Evolutionary conservation across 2,888 invertebrate species (phyloP).

Genomic region (Aproaerema taeniolella): DNA sequence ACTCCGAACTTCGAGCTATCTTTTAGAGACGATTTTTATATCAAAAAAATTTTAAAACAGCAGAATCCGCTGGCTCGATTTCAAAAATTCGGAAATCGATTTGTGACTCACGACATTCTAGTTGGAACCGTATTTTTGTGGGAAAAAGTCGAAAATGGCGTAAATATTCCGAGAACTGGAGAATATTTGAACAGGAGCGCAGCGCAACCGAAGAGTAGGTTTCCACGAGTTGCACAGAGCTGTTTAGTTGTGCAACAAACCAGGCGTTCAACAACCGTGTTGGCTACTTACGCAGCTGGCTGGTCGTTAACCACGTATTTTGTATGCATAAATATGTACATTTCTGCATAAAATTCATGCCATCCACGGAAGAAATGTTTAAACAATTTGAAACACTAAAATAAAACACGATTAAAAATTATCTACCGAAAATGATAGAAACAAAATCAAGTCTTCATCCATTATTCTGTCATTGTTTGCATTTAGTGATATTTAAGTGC

Average conservation of each 20-base stretch:
- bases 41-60: background rate
- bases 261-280: conserved; percentile 39
- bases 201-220: conserved; percentile 29
- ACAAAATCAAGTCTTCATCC: too few relatives aligned
- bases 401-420: too few relatives aligned
- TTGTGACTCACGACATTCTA: background rate
- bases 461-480: too few relatives aligned
- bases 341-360: conserved; percentile 10
- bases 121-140: background rate
- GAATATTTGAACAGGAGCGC: conserved; percentile 40
- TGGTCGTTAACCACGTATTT: conserved; percentile 24
- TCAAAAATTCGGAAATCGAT: background rate
- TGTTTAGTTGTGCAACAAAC: conserved; percentile 43
- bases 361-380: background rate
- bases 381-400: too few relatives aligned
- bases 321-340: conserved; percentile 17
- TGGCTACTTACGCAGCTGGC: conserved; percentile 37
- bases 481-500: background rate
- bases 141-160: conserved; percentile 8
- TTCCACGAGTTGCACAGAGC: conserved; percentile 21
- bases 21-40: background rate
- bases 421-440: too few relatives aligned
- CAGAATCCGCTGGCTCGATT: background rate
- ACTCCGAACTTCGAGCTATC: conserved; percentile 24
- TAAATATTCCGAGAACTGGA: conserved; percentile 24